These are phyloP conservation scores for Agrochola macilenta DNA, from an alignment of 2,888 invertebrate species.

Conservation along the genomic window DNA sequence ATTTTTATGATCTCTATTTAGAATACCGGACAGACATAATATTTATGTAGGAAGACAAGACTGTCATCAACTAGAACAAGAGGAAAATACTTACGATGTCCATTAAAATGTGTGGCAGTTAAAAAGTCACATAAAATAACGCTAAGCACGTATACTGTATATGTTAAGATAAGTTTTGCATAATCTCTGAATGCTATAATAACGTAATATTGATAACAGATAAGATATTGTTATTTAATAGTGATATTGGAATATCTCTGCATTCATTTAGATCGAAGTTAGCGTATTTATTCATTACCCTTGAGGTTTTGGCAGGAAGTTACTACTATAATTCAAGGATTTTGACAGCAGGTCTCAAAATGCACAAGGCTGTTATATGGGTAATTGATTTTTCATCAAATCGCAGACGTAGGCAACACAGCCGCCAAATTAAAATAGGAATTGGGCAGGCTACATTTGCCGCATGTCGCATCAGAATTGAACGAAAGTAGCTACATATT, in stretches of 20 bases:
- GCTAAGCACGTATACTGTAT: neutral
- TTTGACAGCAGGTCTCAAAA: neutral
- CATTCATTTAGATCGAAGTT: neutral
- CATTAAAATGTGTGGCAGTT: slow-evolving; percentile 12
- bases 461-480: neutral
- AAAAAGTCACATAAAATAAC: slow-evolving; percentile 28
- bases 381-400: neutral
- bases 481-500: neutral
- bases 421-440: neutral
- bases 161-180: slow-evolving; percentile 40
- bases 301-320: neutral
- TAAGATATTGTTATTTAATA: slow-evolving; percentile 49
- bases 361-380: neutral
- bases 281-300: neutral
- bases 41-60: neutral
- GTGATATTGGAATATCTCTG: slow-evolving; percentile 19
- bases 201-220: slow-evolving; percentile 40
- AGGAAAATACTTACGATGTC: slow-evolving; percentile 12
- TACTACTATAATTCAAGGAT: neutral
- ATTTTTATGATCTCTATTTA: slow-evolving; percentile 21
- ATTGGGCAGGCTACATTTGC: neutral
- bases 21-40: slow-evolving; percentile 8
- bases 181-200: slow-evolving; percentile 21
- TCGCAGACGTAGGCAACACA: neutral
- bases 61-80: neutral